These are phyloP conservation scores for Verasper variegatus DNA, from an alignment of 2,113 vertebrate genomes.

Conservation along the genomic window DNA sequence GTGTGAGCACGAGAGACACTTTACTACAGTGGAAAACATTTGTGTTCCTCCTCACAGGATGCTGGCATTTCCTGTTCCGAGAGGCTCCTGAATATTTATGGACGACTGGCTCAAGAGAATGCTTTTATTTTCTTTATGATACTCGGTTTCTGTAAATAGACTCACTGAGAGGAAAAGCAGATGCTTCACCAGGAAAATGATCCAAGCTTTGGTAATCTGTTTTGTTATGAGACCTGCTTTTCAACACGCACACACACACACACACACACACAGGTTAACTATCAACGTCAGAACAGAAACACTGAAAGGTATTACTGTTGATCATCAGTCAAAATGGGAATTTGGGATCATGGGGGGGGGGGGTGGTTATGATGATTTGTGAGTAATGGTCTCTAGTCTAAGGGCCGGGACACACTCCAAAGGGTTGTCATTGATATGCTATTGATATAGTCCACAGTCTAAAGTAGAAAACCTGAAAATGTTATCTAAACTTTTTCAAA, in stretches of 20 bases:
- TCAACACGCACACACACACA: background rate
- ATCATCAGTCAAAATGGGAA: background rate
- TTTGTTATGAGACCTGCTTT: slow-evolving; percentile 8
- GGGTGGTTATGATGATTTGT: background rate
- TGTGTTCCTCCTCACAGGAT: slow-evolving; percentile 55
- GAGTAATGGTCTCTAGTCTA: background rate
- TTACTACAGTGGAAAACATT: slow-evolving; percentile 39
- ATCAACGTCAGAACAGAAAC: background rate
- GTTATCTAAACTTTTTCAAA: no score
- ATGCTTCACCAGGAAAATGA: slow-evolving; percentile 32
- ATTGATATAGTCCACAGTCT: no score
- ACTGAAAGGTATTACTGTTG: background rate
- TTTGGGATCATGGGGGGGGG: background rate
- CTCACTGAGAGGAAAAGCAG: slow-evolving; percentile 52
- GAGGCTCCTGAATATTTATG: slow-evolving; percentile 66
- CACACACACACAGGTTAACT: slow-evolving; percentile 20
- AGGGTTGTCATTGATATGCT: no score
- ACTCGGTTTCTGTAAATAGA: slow-evolving; percentile 55
- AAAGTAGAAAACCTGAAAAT: no score
- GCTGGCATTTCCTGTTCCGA: slow-evolving; percentile 75
- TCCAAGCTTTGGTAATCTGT: slow-evolving; percentile 5
- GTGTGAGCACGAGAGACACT: slow-evolving; percentile 32
- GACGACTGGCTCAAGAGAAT: slow-evolving; percentile 34
- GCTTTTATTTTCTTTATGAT: slow-evolving; percentile 44
- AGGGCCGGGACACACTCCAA: no score